Evolutionary conservation across 2,888 invertebrate species (phyloP).

Genomic region (Mesorhabditis belari): DNA sequence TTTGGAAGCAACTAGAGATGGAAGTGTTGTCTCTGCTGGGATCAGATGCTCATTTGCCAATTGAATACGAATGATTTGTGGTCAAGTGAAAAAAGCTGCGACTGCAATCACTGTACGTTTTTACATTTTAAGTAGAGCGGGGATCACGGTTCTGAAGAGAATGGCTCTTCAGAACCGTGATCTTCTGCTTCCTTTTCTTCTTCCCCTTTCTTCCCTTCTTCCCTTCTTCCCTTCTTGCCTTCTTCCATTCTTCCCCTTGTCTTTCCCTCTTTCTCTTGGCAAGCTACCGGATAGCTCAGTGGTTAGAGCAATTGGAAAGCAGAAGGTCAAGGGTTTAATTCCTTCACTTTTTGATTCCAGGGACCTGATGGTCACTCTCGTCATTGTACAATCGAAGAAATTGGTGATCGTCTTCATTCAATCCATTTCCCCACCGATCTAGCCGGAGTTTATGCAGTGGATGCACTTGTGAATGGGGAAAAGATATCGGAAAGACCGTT

Average conservation of each 20-base stretch:
- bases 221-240: too few species aligned
- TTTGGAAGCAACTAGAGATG: slow-evolving; percentile 11
- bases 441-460: slow-evolving; percentile 18
- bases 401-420: background rate
- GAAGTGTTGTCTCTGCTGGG: slow-evolving; percentile 20
- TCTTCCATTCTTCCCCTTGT: too few species aligned
- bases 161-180: too few species aligned
- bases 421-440: slow-evolving; percentile 5
- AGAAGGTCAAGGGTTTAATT: too few species aligned
- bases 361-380: slow-evolving; percentile 29
- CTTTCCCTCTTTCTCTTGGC: too few species aligned
- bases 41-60: slow-evolving; percentile 15
- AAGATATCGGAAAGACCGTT: slow-evolving; percentile 6
- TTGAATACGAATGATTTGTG: slow-evolving; percentile 28
- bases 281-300: too few species aligned
- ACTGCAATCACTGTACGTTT: slow-evolving; percentile 18
- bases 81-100: slow-evolving; percentile 17
- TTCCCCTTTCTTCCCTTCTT: too few species aligned
- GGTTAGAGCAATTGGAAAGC: too few species aligned
- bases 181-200: too few species aligned
- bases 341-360: too few species aligned
- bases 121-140: background rate
- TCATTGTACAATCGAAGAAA: slow-evolving; percentile 3
- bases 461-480: slow-evolving; percentile 16
- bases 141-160: too few species aligned